Evolutionary conservation across 1,140 invertebrate genomes (phyloP).

Genomic region (Whitmania pigra): DNA sequence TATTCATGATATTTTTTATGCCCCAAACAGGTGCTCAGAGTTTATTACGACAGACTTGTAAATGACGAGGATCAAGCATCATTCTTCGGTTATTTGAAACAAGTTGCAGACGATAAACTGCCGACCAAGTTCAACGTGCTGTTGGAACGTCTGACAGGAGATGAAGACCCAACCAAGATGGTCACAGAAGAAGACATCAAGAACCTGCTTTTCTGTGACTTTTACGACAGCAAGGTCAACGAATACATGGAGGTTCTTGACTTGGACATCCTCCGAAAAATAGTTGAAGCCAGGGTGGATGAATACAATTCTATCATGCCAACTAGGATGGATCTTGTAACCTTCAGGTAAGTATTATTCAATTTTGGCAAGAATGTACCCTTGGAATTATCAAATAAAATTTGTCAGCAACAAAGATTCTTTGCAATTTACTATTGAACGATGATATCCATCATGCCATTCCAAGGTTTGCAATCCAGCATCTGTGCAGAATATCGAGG

Average conservation of each 20-base stretch:
- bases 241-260: constrained; percentile 77
- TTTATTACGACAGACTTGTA: constrained; percentile 81
- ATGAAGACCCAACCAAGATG: constrained; percentile 18
- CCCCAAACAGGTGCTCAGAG: constrained; percentile 51
- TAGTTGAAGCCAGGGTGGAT: constrained; percentile 75
- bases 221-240: constrained; percentile 73
- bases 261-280: constrained; percentile 62
- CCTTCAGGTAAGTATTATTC: constrained; percentile 57
- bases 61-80: constrained; percentile 59
- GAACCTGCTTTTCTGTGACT: constrained; percentile 83
- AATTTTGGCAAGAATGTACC: background rate
- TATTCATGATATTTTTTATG: background rate
- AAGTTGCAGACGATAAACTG: constrained; percentile 12
- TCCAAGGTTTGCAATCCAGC: constrained; percentile 43
- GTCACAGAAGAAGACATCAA: constrained; percentile 62
- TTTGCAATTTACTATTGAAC: too few species aligned
- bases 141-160: background rate
- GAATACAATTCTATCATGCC: constrained; percentile 92
- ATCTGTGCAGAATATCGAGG: constrained; percentile 42
- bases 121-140: constrained; percentile 7
- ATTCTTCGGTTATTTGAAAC: constrained; percentile 1
- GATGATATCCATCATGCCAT: background rate
- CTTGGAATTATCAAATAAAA: background rate
- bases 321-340: constrained; percentile 87
- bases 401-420: background rate